Evolutionary conservation across 2,113 vertebrate genomes (phyloP).

Genomic region (Fulica atra): DNA sequence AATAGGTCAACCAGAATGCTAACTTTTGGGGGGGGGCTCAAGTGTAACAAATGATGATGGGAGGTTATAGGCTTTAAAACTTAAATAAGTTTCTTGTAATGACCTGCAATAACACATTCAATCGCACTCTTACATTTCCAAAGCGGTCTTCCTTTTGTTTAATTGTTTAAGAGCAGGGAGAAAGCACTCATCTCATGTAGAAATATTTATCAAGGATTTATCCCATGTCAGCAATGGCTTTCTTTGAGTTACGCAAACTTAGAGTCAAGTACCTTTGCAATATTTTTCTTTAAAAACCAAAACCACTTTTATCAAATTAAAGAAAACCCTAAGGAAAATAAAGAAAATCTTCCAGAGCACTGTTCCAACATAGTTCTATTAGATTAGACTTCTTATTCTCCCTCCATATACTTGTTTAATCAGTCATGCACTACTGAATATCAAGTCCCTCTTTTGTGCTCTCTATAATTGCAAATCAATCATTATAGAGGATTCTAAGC

Average conservation of each 20-base stretch:
- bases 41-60: neutral
- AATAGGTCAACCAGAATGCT: neutral
- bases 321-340: neutral
- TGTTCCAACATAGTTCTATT: neutral
- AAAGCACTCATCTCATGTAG: neutral
- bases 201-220: neutral
- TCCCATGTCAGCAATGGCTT: neutral
- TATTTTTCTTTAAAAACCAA: too few relatives aligned
- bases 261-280: neutral
- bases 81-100: neutral
- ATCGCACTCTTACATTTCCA: neutral
- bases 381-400: neutral
- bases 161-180: neutral
- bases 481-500: neutral
- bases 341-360: neutral
- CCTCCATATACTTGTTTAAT: neutral
- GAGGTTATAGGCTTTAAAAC: neutral
- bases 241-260: neutral
- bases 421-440: neutral
- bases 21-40: too few relatives aligned
- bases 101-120: neutral
- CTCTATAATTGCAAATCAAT: constrained; percentile 9
- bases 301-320: neutral
- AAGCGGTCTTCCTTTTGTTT: neutral
- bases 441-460: neutral